Conservation (phyloP, 2,888 invertebrate genomes). For the Drosophila rellima region DNA sequence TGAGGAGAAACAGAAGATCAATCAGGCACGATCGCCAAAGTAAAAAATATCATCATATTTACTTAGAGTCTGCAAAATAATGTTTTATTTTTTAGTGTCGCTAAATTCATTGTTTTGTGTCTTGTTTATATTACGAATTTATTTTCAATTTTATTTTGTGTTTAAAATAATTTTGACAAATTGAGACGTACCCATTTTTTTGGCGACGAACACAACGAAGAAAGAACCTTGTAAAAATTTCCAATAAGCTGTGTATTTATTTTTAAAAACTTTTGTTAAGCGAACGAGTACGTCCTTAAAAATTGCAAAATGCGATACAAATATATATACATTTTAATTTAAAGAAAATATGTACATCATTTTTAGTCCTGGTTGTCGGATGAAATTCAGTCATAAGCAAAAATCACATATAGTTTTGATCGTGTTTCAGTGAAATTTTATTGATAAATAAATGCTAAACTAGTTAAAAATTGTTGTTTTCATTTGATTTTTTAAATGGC, state of each 20-base stretch:
- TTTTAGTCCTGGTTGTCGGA: constrained; percentile 55
- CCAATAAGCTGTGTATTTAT: constrained; percentile 43
- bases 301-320: constrained; percentile 17
- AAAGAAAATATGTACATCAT: constrained; percentile 51
- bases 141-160: constrained; percentile 81
- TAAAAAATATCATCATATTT: constrained; percentile 53
- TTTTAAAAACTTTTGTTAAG: constrained; percentile 39
- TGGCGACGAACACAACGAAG: constrained; percentile 33
- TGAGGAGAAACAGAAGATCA: constrained; percentile 92
- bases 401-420: constrained; percentile 49
- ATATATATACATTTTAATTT: constrained; percentile 43
- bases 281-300: constrained; percentile 66
- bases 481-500: not conserved
- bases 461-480: constrained; percentile 26
- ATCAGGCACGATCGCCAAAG: constrained; percentile 88
- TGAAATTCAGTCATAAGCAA: constrained; percentile 43
- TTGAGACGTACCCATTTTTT: constrained; percentile 40
- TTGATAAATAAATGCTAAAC: constrained; percentile 64
- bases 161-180: constrained; percentile 81
- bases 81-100: constrained; percentile 67
- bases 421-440: constrained; percentile 70
- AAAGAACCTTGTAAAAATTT: constrained; percentile 56
- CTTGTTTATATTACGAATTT: constrained; percentile 56
- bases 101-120: constrained; percentile 70
- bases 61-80: constrained; percentile 59